Conservation (phyloP, 2,113 vertebrate species). For the Scomber scombrus region DNA sequence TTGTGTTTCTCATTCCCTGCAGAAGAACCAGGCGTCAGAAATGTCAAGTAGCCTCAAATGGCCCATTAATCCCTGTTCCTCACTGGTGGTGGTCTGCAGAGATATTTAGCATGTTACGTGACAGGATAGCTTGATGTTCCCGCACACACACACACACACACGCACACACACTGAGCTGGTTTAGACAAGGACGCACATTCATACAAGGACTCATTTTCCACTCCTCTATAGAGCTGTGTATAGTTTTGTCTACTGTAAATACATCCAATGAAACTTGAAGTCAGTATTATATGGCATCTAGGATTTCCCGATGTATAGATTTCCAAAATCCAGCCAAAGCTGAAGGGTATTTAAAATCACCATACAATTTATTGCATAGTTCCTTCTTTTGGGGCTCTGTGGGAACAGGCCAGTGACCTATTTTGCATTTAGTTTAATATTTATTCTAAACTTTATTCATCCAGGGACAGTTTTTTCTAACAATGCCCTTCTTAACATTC, state of each 20-base stretch:
- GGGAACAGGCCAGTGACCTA: conserved; percentile 45
- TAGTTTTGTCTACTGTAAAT: conserved; percentile 11
- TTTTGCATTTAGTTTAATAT: conserved; percentile 37
- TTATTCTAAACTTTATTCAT: conserved; percentile 42
- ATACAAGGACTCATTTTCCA: conserved; percentile 8
- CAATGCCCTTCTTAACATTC: conserved; percentile 40
- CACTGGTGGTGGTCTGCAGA: conserved; percentile 54
- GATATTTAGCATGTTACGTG: conserved; percentile 63
- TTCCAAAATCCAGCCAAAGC: neutral
- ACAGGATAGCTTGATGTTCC: conserved; percentile 36
- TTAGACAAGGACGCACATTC: conserved; percentile 29
- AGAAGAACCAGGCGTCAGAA: conserved; percentile 52
- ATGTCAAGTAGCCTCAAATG: conserved; percentile 71
- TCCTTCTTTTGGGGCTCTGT: conserved; percentile 6
- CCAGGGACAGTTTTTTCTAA: conserved; percentile 4
- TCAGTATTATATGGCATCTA: neutral
- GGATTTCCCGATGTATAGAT: conserved; percentile 4
- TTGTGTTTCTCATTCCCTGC: conserved; percentile 47
- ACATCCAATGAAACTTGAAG: neutral
- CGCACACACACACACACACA: neutral
- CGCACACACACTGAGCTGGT: neutral
- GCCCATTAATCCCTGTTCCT: conserved; percentile 66
- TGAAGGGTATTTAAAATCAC: neutral
- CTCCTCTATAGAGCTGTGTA: neutral
- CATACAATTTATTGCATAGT: too few relatives aligned